Conservation (phyloP, 2,888 invertebrate species). For the Ophion ventricosus region DNA sequence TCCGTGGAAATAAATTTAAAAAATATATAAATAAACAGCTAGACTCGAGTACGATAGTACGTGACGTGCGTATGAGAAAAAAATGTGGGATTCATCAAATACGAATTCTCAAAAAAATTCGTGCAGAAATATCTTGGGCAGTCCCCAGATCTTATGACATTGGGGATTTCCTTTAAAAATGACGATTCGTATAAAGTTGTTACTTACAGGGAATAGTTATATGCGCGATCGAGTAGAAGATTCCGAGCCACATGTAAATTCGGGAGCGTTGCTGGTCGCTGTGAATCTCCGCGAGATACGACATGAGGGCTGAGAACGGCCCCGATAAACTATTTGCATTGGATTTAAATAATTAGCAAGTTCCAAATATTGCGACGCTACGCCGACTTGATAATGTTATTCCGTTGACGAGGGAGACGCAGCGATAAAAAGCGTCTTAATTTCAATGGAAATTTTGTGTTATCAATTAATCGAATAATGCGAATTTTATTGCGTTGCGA, state of each 20-base stretch:
- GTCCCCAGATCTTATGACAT: too few relatives aligned
- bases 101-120: slow-evolving; percentile 38
- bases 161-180: too few relatives aligned
- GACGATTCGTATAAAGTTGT: not conserved
- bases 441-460: not conserved
- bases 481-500: too few relatives aligned
- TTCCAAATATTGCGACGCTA: not conserved
- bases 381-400: not conserved
- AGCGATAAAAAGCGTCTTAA: not conserved
- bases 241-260: slow-evolving; percentile 80
- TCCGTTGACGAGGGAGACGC: not conserved
- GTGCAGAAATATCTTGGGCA: slow-evolving; percentile 39
- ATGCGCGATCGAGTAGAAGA: slow-evolving; percentile 79
- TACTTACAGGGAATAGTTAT: slow-evolving; percentile 86
- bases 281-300: slow-evolving; percentile 80
- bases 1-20: not conserved
- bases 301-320: slow-evolving; percentile 79
- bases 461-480: not conserved
- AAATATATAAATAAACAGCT: not conserved
- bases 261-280: slow-evolving; percentile 76
- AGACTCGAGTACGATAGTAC: not conserved
- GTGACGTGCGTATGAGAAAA: not conserved
- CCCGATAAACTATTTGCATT: slow-evolving; percentile 77
- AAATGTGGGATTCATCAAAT: slow-evolving; percentile 39
- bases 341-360: slow-evolving; percentile 43